Evolutionary conservation across 1,140 invertebrate species (phyloP), one percentile per base, ranked within the genome.

Genomic region (Pogonus chalceus): DNA sequence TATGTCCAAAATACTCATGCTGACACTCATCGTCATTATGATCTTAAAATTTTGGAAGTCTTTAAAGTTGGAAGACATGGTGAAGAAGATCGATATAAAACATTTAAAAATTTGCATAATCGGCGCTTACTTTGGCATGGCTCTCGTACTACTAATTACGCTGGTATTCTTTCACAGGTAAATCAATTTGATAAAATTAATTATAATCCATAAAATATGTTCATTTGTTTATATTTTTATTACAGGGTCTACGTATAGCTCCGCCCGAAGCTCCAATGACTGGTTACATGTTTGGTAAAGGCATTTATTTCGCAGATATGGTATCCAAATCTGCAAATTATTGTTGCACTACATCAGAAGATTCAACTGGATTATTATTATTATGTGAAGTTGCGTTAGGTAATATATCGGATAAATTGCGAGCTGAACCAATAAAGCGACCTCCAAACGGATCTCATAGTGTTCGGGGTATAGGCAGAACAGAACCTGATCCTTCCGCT

Each of bases 201-300:
- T n/a, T n/a, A n/a, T n/a, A n/a, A n/a, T n/a, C n/a, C n/a, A n/a
- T n/a, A n/a, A n/a, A n/a, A n/a, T n/a, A n/a, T n/a, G n/a, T n/a
- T n/a, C n/a, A n/a, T n/a, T n/a, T n/a, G n/a, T n/a, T n/a, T n/a
- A n/a, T n/a, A n/a, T n/a, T n/a, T n/a, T n/a, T n/a, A n/a, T n/a
- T n/a, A n/a, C 93, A 99, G 77, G 96, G 96, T 66, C 76, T 99
- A 20, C 80, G 93, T 61, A 98, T 99, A 65, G 96, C 96, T 46
- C 94, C 94, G 0, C 90, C 90, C 1, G 92, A 97, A 77, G 93
- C 93, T 1, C 92, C 92, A 2, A 81, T 83, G 26, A 92, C 90
- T 24, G 95, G 96, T 59, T 98, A 98, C 73, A 98, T 98, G 96
- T 99, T 99, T 72, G 96, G 96, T 51, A 95, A 93, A 73, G 90